A percentile compares a stretch with the other conserved stretches of the same genome.
Evolutionary conservation across 2,797 vertebrate species (phyloP).

Genomic region (Tauraco hartlaubi): DNA sequence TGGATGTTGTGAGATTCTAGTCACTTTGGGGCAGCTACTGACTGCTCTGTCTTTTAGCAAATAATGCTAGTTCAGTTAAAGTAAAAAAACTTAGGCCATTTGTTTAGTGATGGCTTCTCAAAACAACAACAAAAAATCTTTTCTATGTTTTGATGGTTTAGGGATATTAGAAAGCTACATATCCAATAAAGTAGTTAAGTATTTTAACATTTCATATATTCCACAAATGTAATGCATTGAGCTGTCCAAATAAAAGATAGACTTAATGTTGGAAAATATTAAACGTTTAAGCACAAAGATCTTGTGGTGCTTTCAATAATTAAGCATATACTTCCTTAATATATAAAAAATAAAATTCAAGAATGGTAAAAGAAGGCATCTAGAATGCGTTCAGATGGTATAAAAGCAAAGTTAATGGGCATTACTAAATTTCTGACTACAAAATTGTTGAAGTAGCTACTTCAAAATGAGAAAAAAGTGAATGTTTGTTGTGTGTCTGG

Average conservation of each 20-base stretch:
- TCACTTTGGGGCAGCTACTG: conserved; percentile 36
- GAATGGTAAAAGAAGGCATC: background rate
- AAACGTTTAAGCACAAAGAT: background rate
- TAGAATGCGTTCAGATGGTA: background rate
- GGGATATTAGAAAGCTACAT: background rate
- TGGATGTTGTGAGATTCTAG: conserved; percentile 69
- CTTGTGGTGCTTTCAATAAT: background rate
- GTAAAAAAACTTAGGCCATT: background rate
- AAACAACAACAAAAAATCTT: background rate
- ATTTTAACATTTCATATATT: conserved; percentile 38
- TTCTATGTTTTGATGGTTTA: background rate
- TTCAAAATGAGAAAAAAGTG: background rate
- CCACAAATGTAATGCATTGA: conserved; percentile 2
- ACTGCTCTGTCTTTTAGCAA: conserved; percentile 42
- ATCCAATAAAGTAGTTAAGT: background rate
- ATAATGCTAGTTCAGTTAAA: conserved; percentile 5
- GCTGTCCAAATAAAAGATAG: background rate
- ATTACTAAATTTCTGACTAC: background rate
- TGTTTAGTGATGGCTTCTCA: background rate
- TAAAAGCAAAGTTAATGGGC: background rate
- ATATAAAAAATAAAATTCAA: background rate
- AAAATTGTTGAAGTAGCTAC: background rate
- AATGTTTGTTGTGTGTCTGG: background rate
- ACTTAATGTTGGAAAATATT: background rate
- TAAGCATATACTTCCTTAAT: conserved; percentile 12